phyloP scores from a whole-genome alignment of 1,140 invertebrate species.

The Monochamus saltuarius region DNA sequence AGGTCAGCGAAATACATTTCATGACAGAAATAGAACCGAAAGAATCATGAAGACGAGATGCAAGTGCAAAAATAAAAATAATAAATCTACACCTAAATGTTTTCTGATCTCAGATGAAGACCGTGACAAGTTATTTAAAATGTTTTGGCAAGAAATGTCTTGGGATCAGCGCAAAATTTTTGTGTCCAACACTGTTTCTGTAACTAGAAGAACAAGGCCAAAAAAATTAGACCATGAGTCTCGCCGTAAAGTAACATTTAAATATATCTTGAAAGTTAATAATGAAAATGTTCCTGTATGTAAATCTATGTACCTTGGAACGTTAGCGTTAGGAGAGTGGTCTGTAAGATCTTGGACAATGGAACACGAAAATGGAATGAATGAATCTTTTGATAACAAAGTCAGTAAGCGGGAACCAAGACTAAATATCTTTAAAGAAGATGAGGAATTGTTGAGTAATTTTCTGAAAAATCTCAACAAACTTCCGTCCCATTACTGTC shows the following conservation, averaged over 20 bases:
- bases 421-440: constrained; percentile 2
- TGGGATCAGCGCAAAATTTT: constrained; percentile 1
- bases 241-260: constrained; percentile 8
- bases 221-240: constrained; percentile 4
- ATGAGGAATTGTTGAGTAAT: not conserved
- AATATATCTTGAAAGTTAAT: constrained; percentile 9
- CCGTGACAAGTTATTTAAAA: no score
- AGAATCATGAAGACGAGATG: no score
- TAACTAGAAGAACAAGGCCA: constrained; percentile 4
- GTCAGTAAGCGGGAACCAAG: not conserved
- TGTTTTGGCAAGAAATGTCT: no score
- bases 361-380: constrained; percentile 12
- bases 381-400: constrained; percentile 2
- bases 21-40: no score
- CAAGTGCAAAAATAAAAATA: no score
- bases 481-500: not conserved
- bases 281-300: constrained; percentile 15
- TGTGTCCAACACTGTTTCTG: constrained; percentile 1
- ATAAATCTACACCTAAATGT: no score
- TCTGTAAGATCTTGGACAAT: constrained; percentile 6
- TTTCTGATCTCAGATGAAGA: no score
- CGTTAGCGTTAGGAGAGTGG: constrained; percentile 6
- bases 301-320: constrained; percentile 10
- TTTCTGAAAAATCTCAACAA: not conserved
- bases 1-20: no score